A percentile compares a stretch with the other conserved stretches of the same genome.
phyloP scores from a whole-genome alignment of 2,797 vertebrate genomes.

The Smutsia temminckii region DNA sequence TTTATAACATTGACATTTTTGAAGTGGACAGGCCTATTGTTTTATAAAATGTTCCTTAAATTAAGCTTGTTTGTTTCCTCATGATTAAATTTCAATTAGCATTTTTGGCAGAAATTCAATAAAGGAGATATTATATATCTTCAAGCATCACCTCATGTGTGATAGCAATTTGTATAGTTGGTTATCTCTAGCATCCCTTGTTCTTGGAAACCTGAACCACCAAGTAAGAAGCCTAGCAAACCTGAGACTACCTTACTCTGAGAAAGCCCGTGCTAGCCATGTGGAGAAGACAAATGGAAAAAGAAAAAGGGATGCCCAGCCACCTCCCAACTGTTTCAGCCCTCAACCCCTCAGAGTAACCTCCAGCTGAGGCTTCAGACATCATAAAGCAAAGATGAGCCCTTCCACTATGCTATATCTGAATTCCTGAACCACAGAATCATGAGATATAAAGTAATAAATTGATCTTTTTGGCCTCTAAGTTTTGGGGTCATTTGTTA shows the following conservation, averaged over 20 bases:
- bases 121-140: background rate
- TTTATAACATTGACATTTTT: background rate
- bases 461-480: background rate
- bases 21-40: background rate
- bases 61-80: background rate
- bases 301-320: background rate
- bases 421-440: background rate
- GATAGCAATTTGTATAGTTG: background rate
- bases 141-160: background rate
- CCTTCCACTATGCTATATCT: background rate
- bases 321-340: background rate
- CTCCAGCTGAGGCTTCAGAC: background rate
- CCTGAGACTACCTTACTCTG: background rate
- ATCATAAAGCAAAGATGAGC: background rate
- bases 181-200: background rate
- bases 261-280: background rate
- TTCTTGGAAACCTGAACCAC: background rate
- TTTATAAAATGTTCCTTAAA: background rate
- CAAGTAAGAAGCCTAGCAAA: background rate
- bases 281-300: background rate
- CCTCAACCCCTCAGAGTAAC: background rate
- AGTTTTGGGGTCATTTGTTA: background rate
- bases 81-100: background rate
- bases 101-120: background rate
- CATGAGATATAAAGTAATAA: background rate